A percentile compares a stretch with the other conserved stretches of the same genome.
phyloP scores from a whole-genome alignment of 2,113 vertebrate genomes.

The Ardeotis arabs region DNA sequence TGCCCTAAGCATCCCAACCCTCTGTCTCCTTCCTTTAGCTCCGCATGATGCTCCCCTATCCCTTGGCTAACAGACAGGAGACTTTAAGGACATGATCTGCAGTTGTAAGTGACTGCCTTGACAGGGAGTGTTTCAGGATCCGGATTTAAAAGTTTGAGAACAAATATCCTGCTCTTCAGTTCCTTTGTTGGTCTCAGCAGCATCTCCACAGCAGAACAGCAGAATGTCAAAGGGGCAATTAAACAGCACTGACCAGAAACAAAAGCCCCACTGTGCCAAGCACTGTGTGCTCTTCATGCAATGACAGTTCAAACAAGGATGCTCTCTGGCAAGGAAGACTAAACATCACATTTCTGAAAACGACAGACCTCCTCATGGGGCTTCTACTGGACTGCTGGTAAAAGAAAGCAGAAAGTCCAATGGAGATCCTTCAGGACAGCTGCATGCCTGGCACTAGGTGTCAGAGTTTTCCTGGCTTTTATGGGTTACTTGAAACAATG shows the following conservation, averaged over 20 bases:
- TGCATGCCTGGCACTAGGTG: background rate
- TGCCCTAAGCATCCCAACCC: background rate
- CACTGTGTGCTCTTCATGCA: background rate
- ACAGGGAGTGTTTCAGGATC: background rate
- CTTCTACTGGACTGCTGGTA: background rate
- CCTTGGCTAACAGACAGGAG: background rate
- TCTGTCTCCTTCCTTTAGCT: background rate
- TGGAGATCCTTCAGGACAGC: fast-evolving
- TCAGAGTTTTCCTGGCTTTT: background rate
- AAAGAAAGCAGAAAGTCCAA: background rate
- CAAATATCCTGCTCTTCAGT: background rate
- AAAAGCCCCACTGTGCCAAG: background rate
- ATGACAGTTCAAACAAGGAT: background rate
- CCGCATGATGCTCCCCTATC: background rate
- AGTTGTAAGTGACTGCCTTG: background rate
- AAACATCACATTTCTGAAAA: background rate
- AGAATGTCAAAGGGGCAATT: background rate
- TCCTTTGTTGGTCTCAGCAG: background rate
- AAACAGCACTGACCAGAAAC: background rate
- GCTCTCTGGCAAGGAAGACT: background rate
- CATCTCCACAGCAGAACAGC: background rate
- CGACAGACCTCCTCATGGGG: background rate
- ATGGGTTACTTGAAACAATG: background rate
- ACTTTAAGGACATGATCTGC: background rate
- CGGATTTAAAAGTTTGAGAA: background rate